Base-by-base conservation (phyloP, 2,888 invertebrate genomes). In the Pyrochroa serraticornis region DNA sequence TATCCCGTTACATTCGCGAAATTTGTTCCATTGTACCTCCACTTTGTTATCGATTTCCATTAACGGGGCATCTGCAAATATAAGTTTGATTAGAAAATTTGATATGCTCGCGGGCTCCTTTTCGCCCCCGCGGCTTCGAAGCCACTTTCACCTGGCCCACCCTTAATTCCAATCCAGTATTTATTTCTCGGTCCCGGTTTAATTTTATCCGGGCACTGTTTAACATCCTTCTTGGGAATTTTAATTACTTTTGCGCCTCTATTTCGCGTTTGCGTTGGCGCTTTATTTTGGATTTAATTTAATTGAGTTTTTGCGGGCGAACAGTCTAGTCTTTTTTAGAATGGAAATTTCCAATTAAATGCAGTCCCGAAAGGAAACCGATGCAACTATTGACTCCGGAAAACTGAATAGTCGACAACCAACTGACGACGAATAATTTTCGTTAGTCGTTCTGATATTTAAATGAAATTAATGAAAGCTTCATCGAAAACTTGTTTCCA, bases 161-260 rank as follows among this genome's bases (percentile, higher is more conserved):
- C 66, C 68, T 72, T 72, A 71, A 73, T 75, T 74, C 71, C 71
- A 72, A 72, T 73, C 67, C 71, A 67, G 72, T 77, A 75, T 76
- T 76, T 76, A 77, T 75, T 73, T 72, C 75, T 72, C 69, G 60
- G 72, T 66, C 65, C 63, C 69, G 69, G 71, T 75, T 74, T 74
- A 76, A 77, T 77, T 77, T 76, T 72, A 71, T 72, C 72, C 73
- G 64, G 22, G 69, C 71, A 70, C 70, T 71, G 71, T 72, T 75
- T 71, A 75, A 70, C 72, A 71, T 73, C 73, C 70, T 74, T 73
- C 73, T 70, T 69, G 74, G 71, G 74, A 75, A 77, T 77, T 77
- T 75, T 76, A 76, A 76, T 77, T 76, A 75, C 76, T 76, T 76
- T 71, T 71, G 66, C 71, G 71, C 73, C 68, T 71, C 71, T 70